Evolutionary conservation across 2,797 vertebrate species (phyloP).

Genomic region (Hybognathus amarus): DNA sequence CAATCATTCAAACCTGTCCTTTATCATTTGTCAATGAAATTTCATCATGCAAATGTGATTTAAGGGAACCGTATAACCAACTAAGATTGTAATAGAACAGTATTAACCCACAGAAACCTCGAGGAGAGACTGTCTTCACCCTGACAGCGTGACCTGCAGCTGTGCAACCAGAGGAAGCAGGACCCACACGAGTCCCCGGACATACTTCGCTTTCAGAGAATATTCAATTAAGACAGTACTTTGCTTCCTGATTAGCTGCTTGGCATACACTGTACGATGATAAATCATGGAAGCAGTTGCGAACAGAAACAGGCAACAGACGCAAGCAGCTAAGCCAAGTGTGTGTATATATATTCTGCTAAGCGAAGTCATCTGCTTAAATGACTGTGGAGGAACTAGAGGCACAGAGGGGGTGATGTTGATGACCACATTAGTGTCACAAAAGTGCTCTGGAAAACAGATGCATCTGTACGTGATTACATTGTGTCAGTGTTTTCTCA

Average conservation of each 20-base stretch:
- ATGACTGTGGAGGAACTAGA: conserved; percentile 28
- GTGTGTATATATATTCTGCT: conserved; percentile 11
- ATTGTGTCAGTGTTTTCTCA: conserved; percentile 37
- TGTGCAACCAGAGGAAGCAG: conserved; percentile 51
- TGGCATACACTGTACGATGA: conserved; percentile 50
- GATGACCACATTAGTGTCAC: conserved; percentile 46
- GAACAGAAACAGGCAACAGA: conserved; percentile 32
- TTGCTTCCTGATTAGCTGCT: conserved; percentile 60
- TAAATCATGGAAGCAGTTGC: conserved; percentile 51
- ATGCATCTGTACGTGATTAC: conserved; percentile 37
- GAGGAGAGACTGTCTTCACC: conserved; percentile 49
- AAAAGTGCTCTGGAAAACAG: conserved; percentile 36
- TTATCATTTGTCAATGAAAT: conserved; percentile 31
- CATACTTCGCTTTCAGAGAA: conserved; percentile 49
- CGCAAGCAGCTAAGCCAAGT: conserved; percentile 3
- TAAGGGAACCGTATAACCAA: conserved; percentile 16
- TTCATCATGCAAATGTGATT: conserved; percentile 37
- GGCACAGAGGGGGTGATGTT: conserved; percentile 33
- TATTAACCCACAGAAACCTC: conserved; percentile 39
- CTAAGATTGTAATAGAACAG: conserved; percentile 29
- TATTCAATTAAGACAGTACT: conserved; percentile 55
- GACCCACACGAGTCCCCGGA: conserved; percentile 44
- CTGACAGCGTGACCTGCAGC: conserved; percentile 53
- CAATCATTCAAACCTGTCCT: conserved; percentile 1
- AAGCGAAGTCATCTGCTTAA: conserved; percentile 31